Base-by-base conservation (phyloP, 2,797 vertebrate species). In the Pipistrellus pygmaeus region DNA sequence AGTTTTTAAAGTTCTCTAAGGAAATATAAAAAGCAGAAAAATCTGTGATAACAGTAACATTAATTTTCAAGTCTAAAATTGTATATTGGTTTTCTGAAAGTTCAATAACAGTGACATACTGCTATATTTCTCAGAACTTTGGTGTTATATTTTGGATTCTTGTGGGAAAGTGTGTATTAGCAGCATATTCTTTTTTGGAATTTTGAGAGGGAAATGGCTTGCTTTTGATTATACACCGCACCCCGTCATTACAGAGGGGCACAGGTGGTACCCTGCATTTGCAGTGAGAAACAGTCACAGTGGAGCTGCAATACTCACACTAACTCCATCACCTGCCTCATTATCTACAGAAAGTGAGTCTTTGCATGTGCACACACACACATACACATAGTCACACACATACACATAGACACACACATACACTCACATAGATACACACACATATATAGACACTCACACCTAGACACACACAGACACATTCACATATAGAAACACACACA, bases 111-210 rank as follows among this genome's bases (percentile, higher is more conserved):
- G 2, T 41, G 41, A 78, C 44, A 64, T 8, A 35, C 21, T 80
- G 23, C 30, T 44, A 1, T 55, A 18, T 51, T 73, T 76, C 32
- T 10, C 51, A 62, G 8, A 76, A 89, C 71, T 84, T 80, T 46
- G 66, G n/a, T n/a, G 85, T 93, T 88, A n/a, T 68, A 48, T 66
- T 75, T 78, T 83, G 35, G 73, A 69, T 30, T 86, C 75, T 66
- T 60, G 3, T 80, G n/a, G 44, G 53, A 62, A 85, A 91, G 66
- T 25, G 35, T 17, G 55, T 46, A 5, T 30, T 75, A 46, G 21
- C n/a, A 48, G 55, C n/a, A 18, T 62, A 23, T 44, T 72, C 8
- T 27, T 5, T 72, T 80, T 69, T 21, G 44, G n/a, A 72, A 69
- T 73, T 91, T 86, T 41, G 27, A 68, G 72, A 72, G 51, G 14